Percentiles rank a stretch among this genome's conserved stretches.
Conservation (phyloP, 2,113 vertebrate species). For the Pogona vitticeps region DNA sequence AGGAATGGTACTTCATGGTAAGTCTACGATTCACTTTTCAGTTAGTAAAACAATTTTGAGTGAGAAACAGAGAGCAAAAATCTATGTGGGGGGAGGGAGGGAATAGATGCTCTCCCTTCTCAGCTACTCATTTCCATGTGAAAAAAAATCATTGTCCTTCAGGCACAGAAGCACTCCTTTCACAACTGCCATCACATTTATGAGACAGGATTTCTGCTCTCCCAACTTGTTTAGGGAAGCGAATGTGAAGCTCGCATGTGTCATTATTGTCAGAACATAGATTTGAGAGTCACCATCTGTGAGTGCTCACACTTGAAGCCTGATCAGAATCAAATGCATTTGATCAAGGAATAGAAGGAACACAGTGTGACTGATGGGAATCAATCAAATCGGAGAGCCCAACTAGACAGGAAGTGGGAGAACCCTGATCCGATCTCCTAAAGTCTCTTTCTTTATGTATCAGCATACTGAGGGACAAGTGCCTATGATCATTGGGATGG, state of each 20-base stretch:
- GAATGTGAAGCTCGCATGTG: constrained; percentile 14
- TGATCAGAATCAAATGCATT: constrained; percentile 15
- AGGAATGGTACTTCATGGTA: background rate
- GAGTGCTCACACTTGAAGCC: constrained; percentile 31
- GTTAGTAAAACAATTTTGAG: background rate
- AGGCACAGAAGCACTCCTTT: background rate
- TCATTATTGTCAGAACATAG: background rate
- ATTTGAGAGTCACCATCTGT: constrained; percentile 8
- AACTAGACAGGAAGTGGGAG: background rate
- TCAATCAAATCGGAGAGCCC: background rate
- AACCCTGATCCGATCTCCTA: background rate
- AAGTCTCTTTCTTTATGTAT: background rate
- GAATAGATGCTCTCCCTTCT: background rate
- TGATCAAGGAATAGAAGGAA: constrained; percentile 24
- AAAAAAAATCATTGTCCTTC: background rate
- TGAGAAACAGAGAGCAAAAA: background rate
- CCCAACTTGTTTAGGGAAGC: constrained; percentile 7
- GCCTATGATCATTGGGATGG: background rate
- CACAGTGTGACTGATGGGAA: background rate
- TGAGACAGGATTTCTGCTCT: constrained; percentile 10
- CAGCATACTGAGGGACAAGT: background rate
- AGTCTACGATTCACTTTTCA: background rate
- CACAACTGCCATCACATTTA: constrained; percentile 27
- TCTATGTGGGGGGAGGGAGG: background rate
- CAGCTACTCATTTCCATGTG: background rate